Conservation (phyloP, 2,113 vertebrate species). For the Tragelaphus imberbis region DNA sequence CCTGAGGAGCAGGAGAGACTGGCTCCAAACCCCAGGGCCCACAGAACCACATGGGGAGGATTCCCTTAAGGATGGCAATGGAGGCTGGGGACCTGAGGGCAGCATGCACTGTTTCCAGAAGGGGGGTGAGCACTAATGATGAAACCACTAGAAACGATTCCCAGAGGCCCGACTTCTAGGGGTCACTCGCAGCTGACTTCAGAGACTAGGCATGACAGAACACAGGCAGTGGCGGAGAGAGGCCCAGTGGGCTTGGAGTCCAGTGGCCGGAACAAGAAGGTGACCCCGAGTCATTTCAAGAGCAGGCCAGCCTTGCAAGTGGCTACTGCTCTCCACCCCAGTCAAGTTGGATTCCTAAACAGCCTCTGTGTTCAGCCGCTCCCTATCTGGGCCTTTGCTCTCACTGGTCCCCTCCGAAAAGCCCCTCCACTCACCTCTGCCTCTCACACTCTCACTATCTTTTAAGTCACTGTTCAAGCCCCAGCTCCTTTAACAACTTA, state of each 20-base stretch:
- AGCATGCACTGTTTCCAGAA: conserved; percentile 37
- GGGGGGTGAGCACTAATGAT: background rate
- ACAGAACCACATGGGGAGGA: background rate
- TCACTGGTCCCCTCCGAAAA: background rate
- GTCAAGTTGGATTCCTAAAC: background rate
- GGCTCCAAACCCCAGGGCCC: background rate
- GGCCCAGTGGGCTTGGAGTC: background rate
- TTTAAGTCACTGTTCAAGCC: background rate
- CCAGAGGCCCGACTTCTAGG: background rate
- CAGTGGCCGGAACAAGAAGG: background rate
- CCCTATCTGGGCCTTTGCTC: background rate
- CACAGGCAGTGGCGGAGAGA: background rate
- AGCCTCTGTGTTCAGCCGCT: background rate
- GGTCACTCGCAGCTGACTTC: background rate
- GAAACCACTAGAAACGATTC: background rate
- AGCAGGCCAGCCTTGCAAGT: background rate
- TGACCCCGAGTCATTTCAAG: background rate
- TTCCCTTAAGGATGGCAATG: background rate
- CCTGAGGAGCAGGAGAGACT: background rate
- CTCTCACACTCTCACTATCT: background rate
- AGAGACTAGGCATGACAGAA: background rate
- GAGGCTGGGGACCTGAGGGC: background rate
- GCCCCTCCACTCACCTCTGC: background rate
- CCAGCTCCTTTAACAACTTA: background rate
- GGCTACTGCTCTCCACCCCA: background rate